These are phyloP conservation scores for Hirtodrosophila confusa DNA, from an alignment of 2,888 invertebrate species.

Conservation along the genomic window DNA sequence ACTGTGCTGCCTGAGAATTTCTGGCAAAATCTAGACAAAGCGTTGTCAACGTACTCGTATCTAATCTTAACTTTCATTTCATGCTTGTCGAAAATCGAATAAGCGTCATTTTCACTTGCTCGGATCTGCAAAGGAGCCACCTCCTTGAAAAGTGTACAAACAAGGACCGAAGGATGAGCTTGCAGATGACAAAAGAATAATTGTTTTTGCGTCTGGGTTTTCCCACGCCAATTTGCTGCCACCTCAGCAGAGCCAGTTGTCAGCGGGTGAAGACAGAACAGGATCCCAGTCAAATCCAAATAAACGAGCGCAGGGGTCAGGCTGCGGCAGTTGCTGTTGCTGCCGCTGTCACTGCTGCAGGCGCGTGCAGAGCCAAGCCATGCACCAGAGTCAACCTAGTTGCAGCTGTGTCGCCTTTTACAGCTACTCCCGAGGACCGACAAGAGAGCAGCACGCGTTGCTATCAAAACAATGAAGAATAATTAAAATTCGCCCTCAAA, in stretches of 20 bases:
- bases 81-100: conserved; percentile 12
- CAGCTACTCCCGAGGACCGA: background rate
- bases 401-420: conserved; percentile 18
- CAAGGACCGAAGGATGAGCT: conserved; percentile 5
- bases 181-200: conserved; percentile 43
- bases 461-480: conserved; percentile 80
- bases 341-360: conserved; percentile 21
- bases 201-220: conserved; percentile 34
- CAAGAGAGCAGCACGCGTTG: conserved; percentile 53
- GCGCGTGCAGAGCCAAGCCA: conserved; percentile 20
- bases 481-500: conserved; percentile 80
- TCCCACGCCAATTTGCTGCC: conserved; percentile 18
- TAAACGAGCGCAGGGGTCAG: conserved; percentile 38
- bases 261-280: conserved; percentile 8
- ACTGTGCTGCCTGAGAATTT: no score
- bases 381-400: conserved; percentile 9
- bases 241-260: conserved; percentile 32
- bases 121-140: conserved; percentile 8
- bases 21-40: background rate
- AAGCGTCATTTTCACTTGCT: conserved; percentile 1
- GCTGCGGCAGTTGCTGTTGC: conserved; percentile 16
- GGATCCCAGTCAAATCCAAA: conserved; percentile 37
- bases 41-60: conserved; percentile 3
- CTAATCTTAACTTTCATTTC: background rate
- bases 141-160: conserved; percentile 10